phyloP scores from a whole-genome alignment of 2,113 vertebrate species.

The Lota lota region DNA sequence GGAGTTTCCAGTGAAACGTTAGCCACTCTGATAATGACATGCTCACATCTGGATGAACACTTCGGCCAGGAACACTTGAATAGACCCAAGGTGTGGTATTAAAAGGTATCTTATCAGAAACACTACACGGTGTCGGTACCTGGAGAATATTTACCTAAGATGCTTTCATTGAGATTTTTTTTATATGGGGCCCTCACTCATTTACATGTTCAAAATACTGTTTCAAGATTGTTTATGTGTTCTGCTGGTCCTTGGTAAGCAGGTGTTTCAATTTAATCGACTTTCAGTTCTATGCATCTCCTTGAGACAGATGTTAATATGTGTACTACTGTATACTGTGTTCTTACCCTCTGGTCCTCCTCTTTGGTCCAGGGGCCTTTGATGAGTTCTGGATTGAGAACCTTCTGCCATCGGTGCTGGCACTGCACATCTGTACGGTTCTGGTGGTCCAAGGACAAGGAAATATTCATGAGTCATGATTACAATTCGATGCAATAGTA shows the following conservation, averaged over 20 bases:
- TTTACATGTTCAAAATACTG: background rate
- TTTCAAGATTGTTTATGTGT: background rate
- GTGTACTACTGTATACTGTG: background rate
- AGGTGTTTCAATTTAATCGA: background rate
- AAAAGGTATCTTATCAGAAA: conserved; percentile 33
- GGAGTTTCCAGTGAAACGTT: conserved; percentile 70
- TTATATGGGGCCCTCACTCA: too few relatives aligned
- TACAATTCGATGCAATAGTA: background rate
- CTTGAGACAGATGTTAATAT: background rate
- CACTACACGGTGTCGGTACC: conserved; percentile 41
- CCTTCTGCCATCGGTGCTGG: conserved; percentile 98
- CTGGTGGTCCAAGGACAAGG: conserved; percentile 59
- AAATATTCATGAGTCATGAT: background rate
- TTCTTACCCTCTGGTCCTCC: conserved; percentile 94
- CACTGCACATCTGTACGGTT: conserved; percentile 98
- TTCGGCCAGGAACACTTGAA: conserved; percentile 18
- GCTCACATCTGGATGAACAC: conserved; percentile 55
- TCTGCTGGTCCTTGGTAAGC: background rate
- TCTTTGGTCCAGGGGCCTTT: conserved; percentile 99
- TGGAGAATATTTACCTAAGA: background rate
- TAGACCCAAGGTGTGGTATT: conserved; percentile 29
- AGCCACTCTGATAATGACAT: conserved; percentile 66
- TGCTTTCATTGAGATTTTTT: too few relatives aligned
- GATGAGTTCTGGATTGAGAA: conserved; percentile 97
- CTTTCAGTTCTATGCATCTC: background rate